Conservation (phyloP, 2,797 vertebrate species). For the Lithobates sylvaticus region DNA sequence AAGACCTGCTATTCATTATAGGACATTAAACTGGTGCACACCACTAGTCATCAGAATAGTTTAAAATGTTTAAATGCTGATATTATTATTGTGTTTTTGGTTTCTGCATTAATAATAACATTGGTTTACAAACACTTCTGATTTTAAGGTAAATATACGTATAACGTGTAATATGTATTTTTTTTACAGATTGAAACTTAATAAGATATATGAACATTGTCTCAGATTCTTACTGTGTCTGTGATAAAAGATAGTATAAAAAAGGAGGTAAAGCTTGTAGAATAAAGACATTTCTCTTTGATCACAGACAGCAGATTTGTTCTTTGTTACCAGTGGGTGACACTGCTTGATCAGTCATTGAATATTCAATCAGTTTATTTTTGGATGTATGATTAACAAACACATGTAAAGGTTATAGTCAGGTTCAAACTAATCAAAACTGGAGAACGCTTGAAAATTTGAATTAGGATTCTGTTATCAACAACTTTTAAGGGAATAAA, state of each 20-base stretch:
- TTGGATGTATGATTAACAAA: slow-evolving; percentile 60
- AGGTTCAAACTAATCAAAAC: slow-evolving; percentile 37
- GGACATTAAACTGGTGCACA: neutral
- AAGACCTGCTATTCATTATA: slow-evolving; percentile 22
- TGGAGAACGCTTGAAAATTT: slow-evolving; percentile 17
- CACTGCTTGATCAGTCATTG: slow-evolving; percentile 71
- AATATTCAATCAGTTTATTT: slow-evolving; percentile 68
- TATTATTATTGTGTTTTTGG: slow-evolving; percentile 14
- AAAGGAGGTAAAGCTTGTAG: neutral
- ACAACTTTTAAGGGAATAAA: slow-evolving; percentile 4
- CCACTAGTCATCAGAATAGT: neutral
- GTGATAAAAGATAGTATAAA: neutral
- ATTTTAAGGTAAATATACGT: too few species aligned
- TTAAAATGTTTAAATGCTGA: slow-evolving; percentile 10
- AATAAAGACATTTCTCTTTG: slow-evolving; percentile 8
- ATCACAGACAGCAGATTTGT: slow-evolving; percentile 44
- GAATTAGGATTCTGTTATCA: slow-evolving; percentile 33
- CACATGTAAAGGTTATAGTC: slow-evolving; percentile 54
- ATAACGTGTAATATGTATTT: too few species aligned
- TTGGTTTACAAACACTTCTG: too few species aligned
- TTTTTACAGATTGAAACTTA: neutral
- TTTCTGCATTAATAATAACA: neutral
- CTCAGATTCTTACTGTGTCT: neutral
- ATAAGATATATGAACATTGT: slow-evolving; percentile 3
- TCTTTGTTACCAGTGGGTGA: slow-evolving; percentile 71